Evolutionary conservation across 2,888 invertebrate genomes (phyloP), one percentile per base, ranked within the genome.

Genomic region (Drosophila niveifrons): DNA sequence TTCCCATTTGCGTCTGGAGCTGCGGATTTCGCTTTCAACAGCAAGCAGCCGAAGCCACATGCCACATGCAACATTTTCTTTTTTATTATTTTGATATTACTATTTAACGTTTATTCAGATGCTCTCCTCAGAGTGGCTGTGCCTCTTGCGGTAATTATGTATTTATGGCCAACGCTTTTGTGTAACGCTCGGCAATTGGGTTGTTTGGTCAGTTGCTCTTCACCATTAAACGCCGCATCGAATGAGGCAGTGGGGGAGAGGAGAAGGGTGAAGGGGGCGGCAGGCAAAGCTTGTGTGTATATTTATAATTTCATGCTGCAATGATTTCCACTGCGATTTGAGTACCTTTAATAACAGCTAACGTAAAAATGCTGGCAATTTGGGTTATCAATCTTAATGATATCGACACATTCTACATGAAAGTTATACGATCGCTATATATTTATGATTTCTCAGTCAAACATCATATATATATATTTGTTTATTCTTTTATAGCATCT

Each of bases 141-240:
- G 74, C 56, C 56, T 62, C 57, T 72, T 47, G 61, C 46, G 66
- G 73, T 80, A 86, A 82, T 83, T 86, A 80, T 79, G 80, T 80
- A 76, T 90, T 90, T 88, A 88, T 88, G 85, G 86, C 80, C 79
- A 84, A 72, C 74, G 81, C 75, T 82, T 90, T 87, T 87, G 83
- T 82, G 72, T 86, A 81, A 77, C 75, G 82, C 67, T 58, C 65
- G 61, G 65, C 74, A 90, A 86, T 87, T 89, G 84, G 90, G 90
- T 90, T 90, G 90, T 80, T 89, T 90, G 90, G 90, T 90, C 90
- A 90, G 90, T 73, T 75, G 75, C 75, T 61, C 52, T 57, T 66
- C 66, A 52, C 47, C 47, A 59, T 62, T 66, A 34, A 51, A 46
- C n/a, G 28, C 50, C 29, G 3, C 8, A 36, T 3, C 1, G 36